Evolutionary conservation across 2,113 vertebrate genomes (phyloP).

Genomic region (Xiphorhynchus elegans): DNA sequence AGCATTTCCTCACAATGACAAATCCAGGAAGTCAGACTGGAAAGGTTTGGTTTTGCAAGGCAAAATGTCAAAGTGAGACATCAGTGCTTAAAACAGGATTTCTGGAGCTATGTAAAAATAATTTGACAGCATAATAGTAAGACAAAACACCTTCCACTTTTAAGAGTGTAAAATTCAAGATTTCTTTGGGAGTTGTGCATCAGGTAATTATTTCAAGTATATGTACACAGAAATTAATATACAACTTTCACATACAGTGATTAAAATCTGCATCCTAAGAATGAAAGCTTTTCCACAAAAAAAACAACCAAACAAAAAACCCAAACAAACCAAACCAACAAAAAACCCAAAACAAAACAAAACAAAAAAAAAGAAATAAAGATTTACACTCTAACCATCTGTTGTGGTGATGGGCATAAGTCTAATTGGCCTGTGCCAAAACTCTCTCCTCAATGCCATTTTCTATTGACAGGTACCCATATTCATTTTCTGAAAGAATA

Average conservation of each 20-base stretch:
- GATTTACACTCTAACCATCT: not conserved
- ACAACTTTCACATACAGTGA: not conserved
- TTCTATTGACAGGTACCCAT: not conserved
- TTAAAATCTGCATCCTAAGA: not conserved
- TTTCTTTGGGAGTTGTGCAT: not conserved
- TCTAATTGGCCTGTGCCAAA: not conserved
- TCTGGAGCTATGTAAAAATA: not conserved
- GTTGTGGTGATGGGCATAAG: not conserved
- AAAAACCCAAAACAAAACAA: not conserved
- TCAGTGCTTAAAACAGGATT: not conserved
- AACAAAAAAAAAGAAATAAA: not conserved
- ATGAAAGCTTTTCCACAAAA: not conserved
- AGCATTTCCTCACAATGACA: not conserved
- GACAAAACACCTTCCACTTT: fast-evolving
- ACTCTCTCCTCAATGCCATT: not conserved
- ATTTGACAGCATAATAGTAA: not conserved
- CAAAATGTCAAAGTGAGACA: not conserved
- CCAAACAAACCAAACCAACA: not conserved
- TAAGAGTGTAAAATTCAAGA: not conserved
- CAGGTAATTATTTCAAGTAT: not conserved
- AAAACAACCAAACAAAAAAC: not conserved
- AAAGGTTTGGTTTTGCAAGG: not conserved
- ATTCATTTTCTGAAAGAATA: not conserved
- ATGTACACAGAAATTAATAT: not conserved
- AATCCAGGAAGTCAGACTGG: not conserved